These are phyloP conservation scores for Aphidoletes aphidimyza DNA, from an alignment of 2,888 invertebrate species.

Conservation along the genomic window DNA sequence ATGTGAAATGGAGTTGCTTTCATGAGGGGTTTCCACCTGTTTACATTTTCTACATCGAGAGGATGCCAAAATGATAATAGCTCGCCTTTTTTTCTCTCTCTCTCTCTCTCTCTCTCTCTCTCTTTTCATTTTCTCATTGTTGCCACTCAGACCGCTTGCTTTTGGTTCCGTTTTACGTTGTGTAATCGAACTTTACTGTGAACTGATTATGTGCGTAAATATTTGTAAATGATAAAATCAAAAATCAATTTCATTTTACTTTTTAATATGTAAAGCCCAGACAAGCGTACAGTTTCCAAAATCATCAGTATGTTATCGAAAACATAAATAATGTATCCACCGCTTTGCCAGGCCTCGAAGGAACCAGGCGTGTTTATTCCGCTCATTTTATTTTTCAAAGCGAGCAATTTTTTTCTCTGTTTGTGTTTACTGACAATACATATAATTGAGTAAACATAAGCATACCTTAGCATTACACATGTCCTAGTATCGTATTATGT, in stretches of 20 bases:
- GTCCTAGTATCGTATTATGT: background rate
- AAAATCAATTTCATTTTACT: constrained; percentile 42
- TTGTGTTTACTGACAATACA: background rate
- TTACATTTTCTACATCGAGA: background rate
- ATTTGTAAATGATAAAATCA: constrained; percentile 42
- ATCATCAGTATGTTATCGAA: background rate
- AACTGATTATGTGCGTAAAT: constrained; percentile 37
- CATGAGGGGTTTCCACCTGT: background rate
- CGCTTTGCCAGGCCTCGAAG: background rate
- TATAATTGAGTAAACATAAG: constrained; percentile 33
- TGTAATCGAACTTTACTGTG: background rate
- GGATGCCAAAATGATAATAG: constrained; percentile 16
- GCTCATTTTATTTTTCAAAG: background rate
- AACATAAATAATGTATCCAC: background rate
- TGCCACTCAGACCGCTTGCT: background rate
- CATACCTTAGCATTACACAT: constrained; percentile 2
- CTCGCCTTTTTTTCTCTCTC: background rate
- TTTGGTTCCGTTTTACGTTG: background rate
- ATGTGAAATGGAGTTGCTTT: too few species aligned
- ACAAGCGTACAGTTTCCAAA: background rate
- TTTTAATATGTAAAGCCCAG: background rate
- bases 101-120: background rate
- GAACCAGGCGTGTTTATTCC: background rate
- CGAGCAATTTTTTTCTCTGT: background rate
- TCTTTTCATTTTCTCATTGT: too few species aligned